Conservation (phyloP, 2,888 invertebrate genomes). For the Minunthozetes semirufus region DNA sequence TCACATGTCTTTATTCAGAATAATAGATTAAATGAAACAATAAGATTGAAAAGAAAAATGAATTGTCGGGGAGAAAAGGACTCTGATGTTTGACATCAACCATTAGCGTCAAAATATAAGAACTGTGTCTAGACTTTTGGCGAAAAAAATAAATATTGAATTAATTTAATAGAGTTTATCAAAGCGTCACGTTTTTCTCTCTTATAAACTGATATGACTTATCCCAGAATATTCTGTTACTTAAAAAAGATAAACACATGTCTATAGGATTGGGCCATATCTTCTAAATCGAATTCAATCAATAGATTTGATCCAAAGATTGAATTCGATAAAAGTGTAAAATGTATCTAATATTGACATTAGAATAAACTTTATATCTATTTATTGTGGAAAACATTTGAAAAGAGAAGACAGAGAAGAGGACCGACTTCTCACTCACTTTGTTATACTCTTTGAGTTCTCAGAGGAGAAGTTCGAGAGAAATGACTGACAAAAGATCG, state of each 20-base stretch:
- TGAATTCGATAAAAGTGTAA: background rate
- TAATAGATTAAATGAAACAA: too few species aligned
- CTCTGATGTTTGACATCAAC: background rate
- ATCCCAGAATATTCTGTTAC: too few species aligned
- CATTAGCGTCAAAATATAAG: background rate
- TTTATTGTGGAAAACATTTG: background rate
- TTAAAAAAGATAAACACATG: too few species aligned
- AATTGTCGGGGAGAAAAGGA: too few species aligned
- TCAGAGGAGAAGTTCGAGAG: background rate
- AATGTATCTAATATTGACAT: background rate
- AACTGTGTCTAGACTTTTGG: background rate
- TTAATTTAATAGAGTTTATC: conserved; percentile 11
- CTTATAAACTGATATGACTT: too few species aligned
- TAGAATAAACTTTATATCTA: background rate
- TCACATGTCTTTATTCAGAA: too few species aligned
- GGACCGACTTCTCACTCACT: background rate
- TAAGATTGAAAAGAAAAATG: too few species aligned
- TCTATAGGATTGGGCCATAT: background rate
- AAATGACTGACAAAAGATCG: conserved; percentile 1
- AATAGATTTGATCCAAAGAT: background rate
- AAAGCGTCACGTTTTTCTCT: background rate
- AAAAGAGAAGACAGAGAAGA: background rate
- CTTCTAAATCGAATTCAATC: background rate
- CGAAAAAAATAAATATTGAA: background rate
- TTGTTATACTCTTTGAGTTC: background rate